phyloP scores from a whole-genome alignment of 2,888 invertebrate species.

The Silvanus unidentatus region DNA sequence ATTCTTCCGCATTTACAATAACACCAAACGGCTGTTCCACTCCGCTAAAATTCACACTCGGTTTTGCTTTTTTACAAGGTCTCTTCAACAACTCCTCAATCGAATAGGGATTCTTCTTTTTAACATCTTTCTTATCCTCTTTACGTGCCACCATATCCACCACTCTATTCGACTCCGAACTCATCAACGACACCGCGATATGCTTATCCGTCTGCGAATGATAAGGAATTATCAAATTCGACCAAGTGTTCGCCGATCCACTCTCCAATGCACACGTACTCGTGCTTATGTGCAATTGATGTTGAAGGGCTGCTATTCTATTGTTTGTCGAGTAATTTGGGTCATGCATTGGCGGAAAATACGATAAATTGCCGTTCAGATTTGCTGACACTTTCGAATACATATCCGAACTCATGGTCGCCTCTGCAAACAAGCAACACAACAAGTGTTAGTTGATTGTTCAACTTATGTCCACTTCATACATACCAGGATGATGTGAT shows the following conservation, averaged over 20 bases:
- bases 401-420: slow-evolving; percentile 33
- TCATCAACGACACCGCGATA: background rate
- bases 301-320: slow-evolving; percentile 52
- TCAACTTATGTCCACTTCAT: no score
- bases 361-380: slow-evolving; percentile 24
- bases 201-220: slow-evolving; percentile 21
- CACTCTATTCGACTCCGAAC: background rate
- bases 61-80: slow-evolving; percentile 58
- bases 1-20: slow-evolving; percentile 22
- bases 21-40: slow-evolving; percentile 36
- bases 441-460: no score
- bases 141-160: no score
- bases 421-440: no score
- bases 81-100: slow-evolving; percentile 82
- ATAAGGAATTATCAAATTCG: slow-evolving; percentile 55
- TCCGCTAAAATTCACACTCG: slow-evolving; percentile 19
- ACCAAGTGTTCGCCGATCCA: slow-evolving; percentile 48
- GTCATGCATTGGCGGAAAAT: slow-evolving; percentile 34
- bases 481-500: slow-evolving; percentile 31
- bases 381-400: slow-evolving; percentile 32
- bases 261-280: slow-evolving; percentile 36
- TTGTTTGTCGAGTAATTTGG: slow-evolving; percentile 44
- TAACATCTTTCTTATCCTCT: slow-evolving; percentile 35
- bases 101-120: slow-evolving; percentile 77
- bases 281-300: slow-evolving; percentile 47